A percentile compares a stretch with the other conserved stretches of the same genome.
Evolutionary conservation across 2,888 invertebrate species (phyloP).

Genomic region (Sturmia bella): DNA sequence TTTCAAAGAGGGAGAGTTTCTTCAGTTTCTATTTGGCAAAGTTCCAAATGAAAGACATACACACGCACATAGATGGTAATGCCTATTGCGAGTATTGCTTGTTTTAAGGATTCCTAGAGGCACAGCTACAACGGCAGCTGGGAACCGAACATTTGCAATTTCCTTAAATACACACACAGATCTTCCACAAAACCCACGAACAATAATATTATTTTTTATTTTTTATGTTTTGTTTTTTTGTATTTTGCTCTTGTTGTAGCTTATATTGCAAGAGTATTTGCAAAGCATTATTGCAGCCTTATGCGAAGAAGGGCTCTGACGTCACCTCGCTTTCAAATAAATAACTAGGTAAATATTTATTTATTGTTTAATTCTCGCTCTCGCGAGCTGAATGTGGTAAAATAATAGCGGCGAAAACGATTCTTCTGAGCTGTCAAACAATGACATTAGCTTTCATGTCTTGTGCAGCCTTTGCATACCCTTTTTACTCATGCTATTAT

Average conservation of each 20-base stretch:
- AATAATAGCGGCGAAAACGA: too few species aligned
- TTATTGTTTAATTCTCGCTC: background rate
- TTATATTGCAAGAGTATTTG: conserved; percentile 6
- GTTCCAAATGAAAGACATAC: conserved; percentile 44
- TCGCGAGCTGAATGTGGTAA: too few species aligned
- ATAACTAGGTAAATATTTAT: background rate
- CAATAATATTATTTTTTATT: conserved; percentile 1
- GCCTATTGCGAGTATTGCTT: conserved; percentile 7
- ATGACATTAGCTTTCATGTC: too few species aligned
- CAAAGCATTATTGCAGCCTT: background rate
- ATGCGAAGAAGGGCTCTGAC: conserved; percentile 10
- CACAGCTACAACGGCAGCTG: background rate
- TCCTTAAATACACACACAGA: conserved; percentile 12
- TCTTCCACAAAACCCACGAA: background rate
- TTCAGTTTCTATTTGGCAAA: conserved; percentile 45
- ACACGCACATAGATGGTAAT: background rate
- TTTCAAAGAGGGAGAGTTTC: conserved; percentile 8
- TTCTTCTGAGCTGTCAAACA: too few species aligned
- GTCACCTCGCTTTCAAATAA: background rate
- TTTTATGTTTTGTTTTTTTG: background rate
- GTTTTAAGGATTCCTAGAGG: background rate
- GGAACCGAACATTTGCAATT: conserved; percentile 23
- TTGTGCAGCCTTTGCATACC: too few species aligned
- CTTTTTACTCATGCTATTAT: too few species aligned
- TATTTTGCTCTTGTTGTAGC: background rate